Base-by-base conservation (phyloP, 2,888 invertebrate species). In the Ditylenchus weischeri region DNA sequence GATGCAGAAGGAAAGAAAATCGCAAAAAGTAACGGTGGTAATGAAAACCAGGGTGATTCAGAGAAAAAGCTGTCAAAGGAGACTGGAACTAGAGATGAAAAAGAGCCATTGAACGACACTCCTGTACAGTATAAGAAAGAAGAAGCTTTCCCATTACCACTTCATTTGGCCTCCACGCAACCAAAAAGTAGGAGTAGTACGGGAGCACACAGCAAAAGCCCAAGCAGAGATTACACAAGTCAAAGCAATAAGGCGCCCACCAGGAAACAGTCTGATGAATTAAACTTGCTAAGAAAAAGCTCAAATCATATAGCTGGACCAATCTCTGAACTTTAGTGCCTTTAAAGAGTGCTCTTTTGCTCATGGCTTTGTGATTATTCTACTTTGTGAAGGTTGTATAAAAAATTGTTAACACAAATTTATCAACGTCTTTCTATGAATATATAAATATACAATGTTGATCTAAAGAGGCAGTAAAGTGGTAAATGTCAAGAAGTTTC, bases 251-350 rank as follows among this genome's bases (percentile, higher is more conserved):
- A 19, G 23, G 18, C 35, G 35, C 13, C 54, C 18, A 43, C 64
- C 6, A 23, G 18, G 19, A 54, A 43, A 54, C 36, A 54, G 2
- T 35, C 64, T 15, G 57, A 54, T 18, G 64, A 64, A 36, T 54
- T 64, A 29, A 36, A 47, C n/a, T 36, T 35, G 29, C 59, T 65
- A 11, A 58, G 65, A n/a, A 65, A 65, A 19, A 65, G 59, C 65
- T 65, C 65, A 11, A 36, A 29, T 8, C 60, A 60, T 47, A 38
- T 65, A 49, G 51, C 58, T 19, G 65, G 65, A 13, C 65, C 49
- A 19, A 60, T 65, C n/a, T 35, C 57, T 11, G 65, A 65, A 47
- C 23, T 65, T 36, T 65, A 38, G 38, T 21, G 8, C 13, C 8
- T 8, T 58, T 58, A 13, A 58, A 58, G 18, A 36, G 21, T 59